Percentiles rank a stretch among this genome's conserved stretches.
These are phyloP conservation scores for Heliconius hermathena DNA, from an alignment of 1,140 invertebrate genomes.

Conservation along the genomic window DNA sequence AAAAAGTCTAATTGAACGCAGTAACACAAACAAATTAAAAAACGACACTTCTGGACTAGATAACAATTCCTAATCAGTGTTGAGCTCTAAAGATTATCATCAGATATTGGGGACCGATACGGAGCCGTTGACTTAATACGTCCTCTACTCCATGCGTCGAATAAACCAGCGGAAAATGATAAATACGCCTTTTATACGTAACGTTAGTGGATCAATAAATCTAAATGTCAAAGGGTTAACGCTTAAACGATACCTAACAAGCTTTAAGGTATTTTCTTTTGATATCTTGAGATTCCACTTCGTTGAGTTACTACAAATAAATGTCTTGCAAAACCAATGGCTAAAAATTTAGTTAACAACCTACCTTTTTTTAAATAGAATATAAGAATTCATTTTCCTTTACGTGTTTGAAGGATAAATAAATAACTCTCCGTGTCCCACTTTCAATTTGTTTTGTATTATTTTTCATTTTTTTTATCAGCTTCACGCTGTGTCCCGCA, in stretches of 20 bases:
- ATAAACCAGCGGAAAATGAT: not conserved
- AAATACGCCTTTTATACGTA: not conserved
- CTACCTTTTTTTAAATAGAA: too few relatives aligned
- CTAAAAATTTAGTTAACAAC: too few relatives aligned
- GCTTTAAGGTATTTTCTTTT: not conserved
- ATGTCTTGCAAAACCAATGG: not conserved
- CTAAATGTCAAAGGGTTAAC: slow-evolving; percentile 4
- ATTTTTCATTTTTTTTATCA: too few relatives aligned
- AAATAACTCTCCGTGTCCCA: not conserved
- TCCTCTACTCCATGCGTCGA: slow-evolving; percentile 8
- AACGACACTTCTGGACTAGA: not conserved
- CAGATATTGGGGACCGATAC: slow-evolving; percentile 13
- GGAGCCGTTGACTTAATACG: slow-evolving; percentile 15
- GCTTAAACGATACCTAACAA: not conserved
- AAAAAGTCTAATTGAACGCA: not conserved
- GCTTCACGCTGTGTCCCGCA: too few relatives aligned
- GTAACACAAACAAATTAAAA: not conserved
- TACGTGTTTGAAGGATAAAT: not conserved
- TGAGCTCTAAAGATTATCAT: slow-evolving; percentile 15
- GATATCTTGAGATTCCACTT: not conserved
- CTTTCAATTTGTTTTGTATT: not conserved
- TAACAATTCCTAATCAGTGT: slow-evolving; percentile 19
- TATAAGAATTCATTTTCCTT: not conserved
- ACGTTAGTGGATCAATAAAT: slow-evolving; percentile 4
- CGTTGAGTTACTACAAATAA: not conserved